Evolutionary conservation across 2,888 invertebrate genomes (phyloP), one percentile per base, ranked within the genome.

Genomic region (Plutella xylostella): DNA sequence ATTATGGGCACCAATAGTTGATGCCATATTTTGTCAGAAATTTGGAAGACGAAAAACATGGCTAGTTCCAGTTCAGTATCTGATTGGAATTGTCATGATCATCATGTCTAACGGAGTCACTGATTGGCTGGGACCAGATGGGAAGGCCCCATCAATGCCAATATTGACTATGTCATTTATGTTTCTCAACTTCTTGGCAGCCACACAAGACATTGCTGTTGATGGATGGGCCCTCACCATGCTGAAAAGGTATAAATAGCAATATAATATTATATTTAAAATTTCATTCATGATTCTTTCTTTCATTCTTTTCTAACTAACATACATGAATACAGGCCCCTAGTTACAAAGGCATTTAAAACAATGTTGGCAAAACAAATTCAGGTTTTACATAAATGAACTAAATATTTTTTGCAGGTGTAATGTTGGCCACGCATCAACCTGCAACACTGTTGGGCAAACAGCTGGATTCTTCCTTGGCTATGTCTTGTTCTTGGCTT

Each of bases 141-240:
- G 71, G 3, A 63, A 60, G 42, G 63, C 74, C 21, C 93, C 94
- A 0, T 90, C 92, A 58, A 92, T 96, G 55, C 87, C 85, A 46
- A 70, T 92, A 41, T 83, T 99, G 20, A 98, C 98, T 0, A 63
- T 88, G 12, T 85, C 95, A 47, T 99, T 99, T 78, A 93, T 98
- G 68, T 84, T 89, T 45, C 84, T 99, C 3, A 98, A 98, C 65
- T 97, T 98, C 63, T 84, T 99, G 58, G 98, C 98, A 4, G 98
- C 99, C 2, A 99, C 99, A 1, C 99, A 99, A 83, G 99, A 99
- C 72, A 98, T 99, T 62, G 98, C 97, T 14, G 98, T 99, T 0
- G 99, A 99, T 83, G 99, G 99, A 18, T 99, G 99, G 99, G 99
- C 99, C 0, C 84, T 99, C 11, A 99, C 98, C 1, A 99, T 99